Percentiles rank a stretch among this genome's conserved stretches.
phyloP scores from a whole-genome alignment of 2,113 vertebrate species.

The Xiphophorus couchianus region DNA sequence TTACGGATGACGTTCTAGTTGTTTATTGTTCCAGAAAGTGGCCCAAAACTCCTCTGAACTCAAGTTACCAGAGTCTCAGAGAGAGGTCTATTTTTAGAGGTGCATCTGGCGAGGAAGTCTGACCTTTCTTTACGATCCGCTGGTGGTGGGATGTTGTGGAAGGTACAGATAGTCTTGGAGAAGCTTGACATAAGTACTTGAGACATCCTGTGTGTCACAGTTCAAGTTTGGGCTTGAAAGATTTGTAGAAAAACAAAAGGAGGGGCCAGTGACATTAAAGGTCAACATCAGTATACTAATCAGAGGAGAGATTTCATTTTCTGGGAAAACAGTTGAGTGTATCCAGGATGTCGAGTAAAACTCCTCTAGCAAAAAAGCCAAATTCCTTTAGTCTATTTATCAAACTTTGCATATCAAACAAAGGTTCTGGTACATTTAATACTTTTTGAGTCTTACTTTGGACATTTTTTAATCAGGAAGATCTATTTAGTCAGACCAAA shows the following conservation, averaged over 20 bases:
- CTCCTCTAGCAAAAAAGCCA: not conserved
- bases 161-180: conserved; percentile 26
- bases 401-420: not conserved
- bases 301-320: not conserved
- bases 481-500: not conserved
- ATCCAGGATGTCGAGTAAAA: not conserved
- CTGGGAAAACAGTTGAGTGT: not conserved
- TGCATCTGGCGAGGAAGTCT: conserved; percentile 55
- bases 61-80: conserved; percentile 30
- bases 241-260: not conserved
- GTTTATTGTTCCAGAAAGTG: conserved; percentile 63
- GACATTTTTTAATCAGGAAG: not conserved
- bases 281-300: not conserved
- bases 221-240: conserved; percentile 12
- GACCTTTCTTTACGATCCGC: conserved; percentile 55
- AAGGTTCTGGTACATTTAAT: not conserved
- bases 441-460: not conserved
- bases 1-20: conserved; percentile 60
- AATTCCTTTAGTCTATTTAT: not conserved
- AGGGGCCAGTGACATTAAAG: not conserved
- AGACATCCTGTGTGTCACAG: conserved; percentile 23
- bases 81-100: conserved; percentile 64
- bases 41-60: conserved; percentile 21
- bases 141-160: conserved; percentile 28
- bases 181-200: conserved; percentile 19